Evolutionary conservation across 92 coral and sea anemone species (phyloP).

Genomic region (Meandrina meandrites): DNA sequence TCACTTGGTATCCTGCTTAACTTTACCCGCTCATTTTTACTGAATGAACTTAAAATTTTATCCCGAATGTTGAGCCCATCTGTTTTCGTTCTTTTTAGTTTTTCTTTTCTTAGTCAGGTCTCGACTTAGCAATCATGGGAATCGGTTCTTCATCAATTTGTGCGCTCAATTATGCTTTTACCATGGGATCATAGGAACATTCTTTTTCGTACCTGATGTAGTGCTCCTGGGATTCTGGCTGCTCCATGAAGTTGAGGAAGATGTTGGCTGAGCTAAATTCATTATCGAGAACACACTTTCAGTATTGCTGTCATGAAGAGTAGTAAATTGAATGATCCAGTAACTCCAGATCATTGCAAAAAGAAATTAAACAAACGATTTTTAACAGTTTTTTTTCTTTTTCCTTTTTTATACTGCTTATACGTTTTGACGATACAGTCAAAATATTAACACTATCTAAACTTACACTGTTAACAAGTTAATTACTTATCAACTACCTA

Average conservation of each 20-base stretch:
- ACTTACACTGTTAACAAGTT: too few species aligned
- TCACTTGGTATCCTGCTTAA: neutral
- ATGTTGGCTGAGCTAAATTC: conserved; percentile 25
- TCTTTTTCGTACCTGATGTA: neutral
- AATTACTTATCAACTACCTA: too few species aligned
- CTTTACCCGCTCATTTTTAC: too few species aligned
- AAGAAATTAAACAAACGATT: too few species aligned
- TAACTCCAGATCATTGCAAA: neutral
- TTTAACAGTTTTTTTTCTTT: too few species aligned
- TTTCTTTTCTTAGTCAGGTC: neutral
- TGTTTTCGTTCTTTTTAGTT: neutral
- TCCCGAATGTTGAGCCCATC: neutral
- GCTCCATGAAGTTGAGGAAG: conserved; percentile 42
- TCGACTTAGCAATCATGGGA: neutral
- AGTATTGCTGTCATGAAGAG: neutral
- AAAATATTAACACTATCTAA: too few species aligned
- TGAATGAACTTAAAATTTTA: too few species aligned
- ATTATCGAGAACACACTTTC: neutral
- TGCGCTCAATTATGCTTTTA: too few species aligned
- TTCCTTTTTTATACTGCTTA: too few species aligned
- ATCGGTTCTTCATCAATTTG: neutral
- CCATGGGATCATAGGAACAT: too few species aligned
- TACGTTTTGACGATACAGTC: too few species aligned
- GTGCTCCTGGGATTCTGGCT: conserved; percentile 28
- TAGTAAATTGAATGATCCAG: neutral